Base-by-base conservation (phyloP, 2,888 invertebrate genomes). In the Lasioglossum morio region DNA sequence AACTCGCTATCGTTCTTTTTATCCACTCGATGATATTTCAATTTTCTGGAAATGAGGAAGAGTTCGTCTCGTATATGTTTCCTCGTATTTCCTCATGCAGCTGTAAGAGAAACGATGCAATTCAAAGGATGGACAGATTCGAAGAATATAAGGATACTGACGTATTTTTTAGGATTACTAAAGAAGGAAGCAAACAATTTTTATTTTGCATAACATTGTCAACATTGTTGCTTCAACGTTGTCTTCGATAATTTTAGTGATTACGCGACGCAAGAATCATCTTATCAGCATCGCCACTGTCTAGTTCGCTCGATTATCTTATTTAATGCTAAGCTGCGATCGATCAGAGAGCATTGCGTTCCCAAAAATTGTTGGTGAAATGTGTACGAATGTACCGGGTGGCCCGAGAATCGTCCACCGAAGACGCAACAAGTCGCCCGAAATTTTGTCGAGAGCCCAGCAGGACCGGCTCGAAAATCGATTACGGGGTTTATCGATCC, bases 401-500 rank as follows among this genome's bases (percentile, higher is more conserved):
- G 10, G 23, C 53, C 27, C 16, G 46, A 30, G 16, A 43, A 46
- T n/a, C 27, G 72, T 72, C 27, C 4, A 2, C 0, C 69, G 53
- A 57, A 14, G 37, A 27, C 57, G 81, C 81, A 81, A 81, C 83
- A 66, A 81, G 81, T 81, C 66, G 30, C 27, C 16, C 23, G 34
- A n/a, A n/a, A 57, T 46, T 77, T 73, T 30, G 40, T 75, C 74
- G 69, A 14, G 60, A 8, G 60, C 34, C 72, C 4, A 3, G 16
- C 14, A 19, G 34, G 63, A 48, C 63, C 30, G 76, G 57, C 75
- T 80, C 80, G 82, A 87, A 86, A 87, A 87, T 86, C 82, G 82
- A 85, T 87, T 85, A 85, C 84, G 40, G 12, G 72, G 77, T 82
- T 78, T 76, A 80, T 87, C 82, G 81, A 86, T 87, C 80, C n/a